phyloP scores from a whole-genome alignment of 1,140 invertebrate species.

The Panagrolaimus sp. region DNA sequence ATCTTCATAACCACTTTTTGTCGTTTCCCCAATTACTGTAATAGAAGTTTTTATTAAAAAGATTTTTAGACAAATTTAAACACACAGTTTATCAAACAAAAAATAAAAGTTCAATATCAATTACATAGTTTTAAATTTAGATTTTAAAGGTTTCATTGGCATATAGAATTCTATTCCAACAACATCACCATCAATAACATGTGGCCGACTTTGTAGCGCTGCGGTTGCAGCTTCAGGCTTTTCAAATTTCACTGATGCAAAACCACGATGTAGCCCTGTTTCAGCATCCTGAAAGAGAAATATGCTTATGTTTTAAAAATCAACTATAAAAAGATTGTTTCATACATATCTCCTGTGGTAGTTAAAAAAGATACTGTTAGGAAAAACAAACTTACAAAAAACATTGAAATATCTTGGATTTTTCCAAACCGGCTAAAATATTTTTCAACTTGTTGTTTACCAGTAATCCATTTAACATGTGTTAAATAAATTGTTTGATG shows the following conservation, averaged over 20 bases:
- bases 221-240: slow-evolving; percentile 34
- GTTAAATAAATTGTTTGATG: slow-evolving; percentile 46
- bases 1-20: too few species aligned
- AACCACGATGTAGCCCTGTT: slow-evolving; percentile 54
- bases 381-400: slow-evolving; percentile 45
- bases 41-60: too few species aligned
- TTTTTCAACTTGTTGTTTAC: slow-evolving; percentile 41
- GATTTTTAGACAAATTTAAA: too few species aligned
- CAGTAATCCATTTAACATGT: slow-evolving; percentile 50
- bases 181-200: slow-evolving; percentile 53
- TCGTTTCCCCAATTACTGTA: too few species aligned
- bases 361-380: neutral
- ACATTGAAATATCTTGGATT: slow-evolving; percentile 43
- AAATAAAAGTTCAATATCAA: too few species aligned
- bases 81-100: too few species aligned
- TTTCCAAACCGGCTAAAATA: slow-evolving; percentile 52
- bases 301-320: too few species aligned
- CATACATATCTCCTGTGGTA: too few species aligned
- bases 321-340: too few species aligned
- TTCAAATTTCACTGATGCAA: slow-evolving; percentile 49
- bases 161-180: slow-evolving; percentile 17
- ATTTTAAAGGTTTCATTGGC: too few species aligned
- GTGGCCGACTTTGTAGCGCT: slow-evolving; percentile 47
- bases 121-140: too few species aligned
- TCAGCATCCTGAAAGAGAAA: slow-evolving; percentile 45